A percentile compares a stretch with the other conserved stretches of the same genome.
phyloP scores from a whole-genome alignment of 1,140 invertebrate species.

The Vollenhovia emeryi region DNA sequence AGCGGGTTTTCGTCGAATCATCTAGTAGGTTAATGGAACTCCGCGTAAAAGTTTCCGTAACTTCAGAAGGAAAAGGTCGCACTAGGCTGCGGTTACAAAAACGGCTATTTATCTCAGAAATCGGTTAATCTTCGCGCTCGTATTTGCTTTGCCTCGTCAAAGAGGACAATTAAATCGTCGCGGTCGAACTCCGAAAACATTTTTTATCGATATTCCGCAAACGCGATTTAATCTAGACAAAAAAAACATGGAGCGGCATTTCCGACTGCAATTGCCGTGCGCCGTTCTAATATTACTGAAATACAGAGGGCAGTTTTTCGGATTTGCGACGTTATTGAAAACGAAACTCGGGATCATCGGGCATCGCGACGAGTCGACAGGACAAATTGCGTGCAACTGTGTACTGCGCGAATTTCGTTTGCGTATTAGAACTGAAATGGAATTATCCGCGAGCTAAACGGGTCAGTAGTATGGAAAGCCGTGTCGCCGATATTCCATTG shows the following conservation, averaged over 20 bases:
- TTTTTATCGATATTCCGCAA: not conserved
- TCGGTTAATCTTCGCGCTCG: not conserved
- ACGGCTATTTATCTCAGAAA: not conserved
- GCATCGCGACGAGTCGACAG: not conserved
- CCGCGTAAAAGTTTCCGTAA: not conserved
- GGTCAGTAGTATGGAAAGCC: not conserved
- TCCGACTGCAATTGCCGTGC: not conserved
- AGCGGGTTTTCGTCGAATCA: not conserved
- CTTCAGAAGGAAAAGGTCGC: not conserved
- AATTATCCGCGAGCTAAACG: not conserved
- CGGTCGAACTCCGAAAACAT: not conserved
- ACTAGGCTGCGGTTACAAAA: not conserved
- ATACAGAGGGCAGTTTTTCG: not conserved
- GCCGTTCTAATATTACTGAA: not conserved
- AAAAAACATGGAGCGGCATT: not conserved
- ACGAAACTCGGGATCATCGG: not conserved
- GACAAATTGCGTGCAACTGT: not conserved
- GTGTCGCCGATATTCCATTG: not conserved
- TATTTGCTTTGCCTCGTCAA: not conserved
- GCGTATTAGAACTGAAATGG: not conserved
- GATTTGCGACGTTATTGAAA: not conserved
- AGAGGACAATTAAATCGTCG: not conserved
- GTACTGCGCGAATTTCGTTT: not conserved
- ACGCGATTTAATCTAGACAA: not conserved
- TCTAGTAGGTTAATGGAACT: slow-evolving; percentile 23